Evolutionary conservation across 2,888 invertebrate species (phyloP), one percentile per base, ranked within the genome.

Genomic region (Chloroclystis v-ata): DNA sequence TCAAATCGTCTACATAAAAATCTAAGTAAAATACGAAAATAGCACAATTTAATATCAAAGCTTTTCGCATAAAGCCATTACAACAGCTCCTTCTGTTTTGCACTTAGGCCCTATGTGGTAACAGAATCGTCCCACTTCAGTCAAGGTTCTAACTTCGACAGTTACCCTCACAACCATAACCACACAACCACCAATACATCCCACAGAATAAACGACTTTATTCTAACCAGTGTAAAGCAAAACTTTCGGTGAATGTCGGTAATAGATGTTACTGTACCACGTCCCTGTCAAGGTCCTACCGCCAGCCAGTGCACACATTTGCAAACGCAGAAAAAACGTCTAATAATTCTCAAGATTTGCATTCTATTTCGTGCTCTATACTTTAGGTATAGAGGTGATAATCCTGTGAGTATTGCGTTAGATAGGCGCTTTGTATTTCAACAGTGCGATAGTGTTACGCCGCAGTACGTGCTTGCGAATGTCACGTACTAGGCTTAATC

Each of bases 91-190:
- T 80, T 78, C 76, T 81, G 75, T 81, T 74, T 75, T 75, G 71
- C 75, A 78, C 73, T 79, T 80, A 82, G 75, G 77, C 72, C 75
- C 81, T 78, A 75, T 82, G 82, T 82, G 77, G 84, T 83, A 83
- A 82, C 70, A 63, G 57, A 72, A 72, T 67, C 78, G 83, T 80
- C 82, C 82, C 70, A 86, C 77, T 84, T 82, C 82, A 81, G 72
- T 76, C 84, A 84, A 86, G 84, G 84, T 72, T 81, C 78, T 75
- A 80, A 78, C 76, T 74, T 71, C 70, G 65, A 70, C 64, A 58
- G 52, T 52, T 32, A 42, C 51, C 43, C 49, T 43, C 43, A 60
- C 24, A 13, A 28, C 42, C 41, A 53, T 65, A 72, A 70, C 47
- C 61, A 46, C 55, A 14, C 58, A 80, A 66, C 38, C 8, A 37